Conservation (phyloP, 1,140 invertebrate species). For the Parapsyche elsis region DNA sequence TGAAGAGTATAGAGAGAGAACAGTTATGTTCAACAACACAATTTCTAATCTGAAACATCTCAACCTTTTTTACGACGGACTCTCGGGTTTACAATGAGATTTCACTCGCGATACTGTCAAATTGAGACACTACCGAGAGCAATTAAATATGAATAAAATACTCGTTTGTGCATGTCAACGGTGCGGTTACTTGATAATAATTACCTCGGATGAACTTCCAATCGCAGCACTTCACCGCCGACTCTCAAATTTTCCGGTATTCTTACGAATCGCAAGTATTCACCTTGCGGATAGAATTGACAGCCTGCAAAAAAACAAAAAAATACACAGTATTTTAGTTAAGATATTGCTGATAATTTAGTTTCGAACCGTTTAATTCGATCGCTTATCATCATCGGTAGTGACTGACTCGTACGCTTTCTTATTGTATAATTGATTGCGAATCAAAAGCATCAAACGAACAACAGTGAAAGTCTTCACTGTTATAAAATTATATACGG, state of each 20-base stretch:
- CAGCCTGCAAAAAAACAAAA: conserved; percentile 74
- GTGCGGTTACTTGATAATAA: too few species aligned
- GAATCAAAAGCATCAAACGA: conserved; percentile 6
- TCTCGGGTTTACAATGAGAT: too few species aligned
- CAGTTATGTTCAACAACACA: background rate
- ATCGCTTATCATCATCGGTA: conserved; percentile 8
- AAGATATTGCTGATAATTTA: background rate
- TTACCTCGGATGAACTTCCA: conserved; percentile 78
- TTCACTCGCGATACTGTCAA: too few species aligned
- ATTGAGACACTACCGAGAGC: too few species aligned
- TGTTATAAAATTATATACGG: conserved; percentile 16
- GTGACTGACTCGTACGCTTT: background rate
- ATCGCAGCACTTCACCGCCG: conserved; percentile 76
- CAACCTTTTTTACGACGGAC: background rate
- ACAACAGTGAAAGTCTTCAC: conserved; percentile 24
- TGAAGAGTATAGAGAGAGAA: background rate
- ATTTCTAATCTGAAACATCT: background rate
- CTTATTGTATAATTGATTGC: conserved; percentile 30
- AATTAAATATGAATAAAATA: too few species aligned
- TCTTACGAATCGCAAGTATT: conserved; percentile 80
- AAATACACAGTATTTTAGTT: conserved; percentile 15
- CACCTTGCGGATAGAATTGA: conserved; percentile 81
- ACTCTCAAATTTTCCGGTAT: conserved; percentile 77
- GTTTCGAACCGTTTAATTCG: background rate
- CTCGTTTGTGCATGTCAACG: too few species aligned